Evolutionary conservation across 2,797 vertebrate genomes (phyloP).

Genomic region (Perodicticus potto): DNA sequence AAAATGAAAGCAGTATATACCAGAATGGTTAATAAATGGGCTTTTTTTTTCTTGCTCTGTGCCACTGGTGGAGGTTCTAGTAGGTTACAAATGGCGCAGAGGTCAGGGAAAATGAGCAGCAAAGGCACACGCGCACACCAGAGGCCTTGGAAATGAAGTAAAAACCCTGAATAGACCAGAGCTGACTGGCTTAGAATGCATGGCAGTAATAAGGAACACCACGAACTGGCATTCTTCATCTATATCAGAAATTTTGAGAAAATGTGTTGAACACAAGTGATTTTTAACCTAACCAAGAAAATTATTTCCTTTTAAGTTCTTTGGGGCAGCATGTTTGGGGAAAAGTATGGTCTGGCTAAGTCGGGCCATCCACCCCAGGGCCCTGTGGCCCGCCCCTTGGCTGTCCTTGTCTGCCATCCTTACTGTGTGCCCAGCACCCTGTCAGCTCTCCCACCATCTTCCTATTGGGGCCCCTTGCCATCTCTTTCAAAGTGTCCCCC

Average conservation of each 20-base stretch:
- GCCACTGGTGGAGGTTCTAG: neutral
- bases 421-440: neutral
- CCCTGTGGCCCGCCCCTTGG: neutral
- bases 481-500: neutral
- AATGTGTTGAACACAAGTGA: neutral
- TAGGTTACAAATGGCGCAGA: neutral
- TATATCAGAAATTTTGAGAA: neutral
- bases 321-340: neutral
- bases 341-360: neutral
- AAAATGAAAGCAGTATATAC: neutral
- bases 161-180: neutral
- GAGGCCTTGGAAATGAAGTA: neutral
- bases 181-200: neutral
- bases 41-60: neutral
- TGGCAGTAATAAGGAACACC: neutral
- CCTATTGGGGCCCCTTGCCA: neutral
- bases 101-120: neutral
- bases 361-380: neutral
- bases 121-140: neutral
- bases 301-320: neutral
- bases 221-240: neutral
- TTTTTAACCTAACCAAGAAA: slow-evolving; percentile 40
- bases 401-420: neutral
- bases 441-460: neutral
- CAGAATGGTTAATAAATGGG: neutral